phyloP scores from a whole-genome alignment of 2,888 invertebrate species.

The Apodemia hepburni region DNA sequence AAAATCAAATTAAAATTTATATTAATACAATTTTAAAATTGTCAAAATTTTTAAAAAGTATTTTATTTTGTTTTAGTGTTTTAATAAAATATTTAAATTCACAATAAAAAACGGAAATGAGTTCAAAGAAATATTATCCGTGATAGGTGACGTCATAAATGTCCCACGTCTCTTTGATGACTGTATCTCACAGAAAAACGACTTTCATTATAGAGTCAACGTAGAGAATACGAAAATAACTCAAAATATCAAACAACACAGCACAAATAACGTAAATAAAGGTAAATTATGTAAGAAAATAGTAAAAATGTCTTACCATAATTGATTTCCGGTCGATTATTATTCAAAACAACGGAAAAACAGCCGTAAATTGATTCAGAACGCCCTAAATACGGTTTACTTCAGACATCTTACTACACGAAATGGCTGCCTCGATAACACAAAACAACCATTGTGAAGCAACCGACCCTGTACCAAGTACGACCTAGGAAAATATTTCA shows the following conservation, averaged over 20 bases:
- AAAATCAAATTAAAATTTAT: neutral
- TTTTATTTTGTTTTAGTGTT: neutral
- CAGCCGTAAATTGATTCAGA: constrained; percentile 58
- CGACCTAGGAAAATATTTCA: constrained; percentile 36
- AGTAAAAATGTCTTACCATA: constrained; percentile 47
- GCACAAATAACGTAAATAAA: constrained; percentile 20
- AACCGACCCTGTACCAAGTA: constrained; percentile 50
- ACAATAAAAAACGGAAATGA: constrained; percentile 20
- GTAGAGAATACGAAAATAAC: constrained; percentile 27
- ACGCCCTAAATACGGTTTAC: constrained; percentile 57
- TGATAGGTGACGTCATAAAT: constrained; percentile 33
- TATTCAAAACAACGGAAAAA: constrained; percentile 57
- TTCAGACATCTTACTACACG: constrained; percentile 67
- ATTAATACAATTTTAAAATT: neutral
- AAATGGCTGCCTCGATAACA: constrained; percentile 73
- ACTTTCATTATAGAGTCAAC: constrained; percentile 16
- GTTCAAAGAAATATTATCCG: constrained; percentile 29
- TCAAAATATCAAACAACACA: constrained; percentile 19
- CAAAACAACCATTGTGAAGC: constrained; percentile 54
- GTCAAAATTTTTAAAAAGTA: neutral
- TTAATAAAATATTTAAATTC: neutral
- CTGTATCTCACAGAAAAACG: constrained; percentile 1
- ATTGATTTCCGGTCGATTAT: constrained; percentile 43
- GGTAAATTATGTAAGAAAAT: constrained; percentile 25
- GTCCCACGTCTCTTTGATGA: constrained; percentile 19